Evolutionary conservation across 1,140 invertebrate species (phyloP).

Genomic region (Rhopalosiphum padi): DNA sequence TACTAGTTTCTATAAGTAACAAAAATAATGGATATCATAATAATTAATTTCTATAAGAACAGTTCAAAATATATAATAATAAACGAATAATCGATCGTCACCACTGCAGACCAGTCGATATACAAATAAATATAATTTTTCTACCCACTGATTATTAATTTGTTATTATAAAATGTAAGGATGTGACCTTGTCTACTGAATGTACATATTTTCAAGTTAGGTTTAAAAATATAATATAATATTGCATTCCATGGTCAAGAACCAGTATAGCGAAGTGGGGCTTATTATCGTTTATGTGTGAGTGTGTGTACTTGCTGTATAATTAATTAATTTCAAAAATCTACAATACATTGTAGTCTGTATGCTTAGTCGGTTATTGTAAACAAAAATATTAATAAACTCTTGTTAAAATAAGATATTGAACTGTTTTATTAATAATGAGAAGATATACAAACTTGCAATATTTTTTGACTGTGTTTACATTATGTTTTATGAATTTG

Average conservation of each 20-base stretch:
- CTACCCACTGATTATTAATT: not conserved
- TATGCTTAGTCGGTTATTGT: not conserved
- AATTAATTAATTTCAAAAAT: not conserved
- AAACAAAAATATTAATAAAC: not conserved
- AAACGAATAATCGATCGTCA: not conserved
- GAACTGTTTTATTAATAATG: not conserved
- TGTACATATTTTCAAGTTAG: not conserved
- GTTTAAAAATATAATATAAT: not conserved
- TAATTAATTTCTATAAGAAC: not conserved
- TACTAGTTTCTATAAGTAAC: not conserved
- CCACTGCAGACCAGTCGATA: not conserved
- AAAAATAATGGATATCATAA: not conserved
- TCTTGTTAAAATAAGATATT: conserved; percentile 3
- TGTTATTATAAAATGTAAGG: not conserved
- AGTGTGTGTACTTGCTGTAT: not conserved
- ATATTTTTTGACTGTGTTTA: not conserved
- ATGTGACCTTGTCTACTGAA: not conserved
- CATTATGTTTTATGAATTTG: not conserved
- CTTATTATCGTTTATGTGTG: not conserved
- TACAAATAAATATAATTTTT: not conserved
- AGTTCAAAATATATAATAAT: not conserved
- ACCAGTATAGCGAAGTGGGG: not conserved
- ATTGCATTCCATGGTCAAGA: conserved; percentile 10
- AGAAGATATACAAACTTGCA: not conserved
- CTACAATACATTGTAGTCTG: not conserved